phyloP scores from a whole-genome alignment of 2,797 vertebrate species.

The Syndactyla subalaris region DNA sequence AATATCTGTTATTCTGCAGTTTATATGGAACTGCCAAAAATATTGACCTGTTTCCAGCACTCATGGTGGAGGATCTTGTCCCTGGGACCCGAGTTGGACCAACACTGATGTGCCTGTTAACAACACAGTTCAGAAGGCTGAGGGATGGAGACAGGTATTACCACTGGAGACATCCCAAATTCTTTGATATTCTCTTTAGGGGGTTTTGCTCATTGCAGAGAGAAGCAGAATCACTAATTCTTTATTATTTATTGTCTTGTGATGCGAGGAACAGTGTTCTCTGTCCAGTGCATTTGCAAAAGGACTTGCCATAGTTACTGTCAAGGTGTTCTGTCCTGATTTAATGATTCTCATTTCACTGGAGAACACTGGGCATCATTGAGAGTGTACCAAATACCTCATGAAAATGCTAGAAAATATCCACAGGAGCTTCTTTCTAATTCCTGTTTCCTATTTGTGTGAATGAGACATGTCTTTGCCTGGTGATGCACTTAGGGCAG shows the following conservation, averaged over 20 bases:
- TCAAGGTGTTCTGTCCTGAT: background rate
- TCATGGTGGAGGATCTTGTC: slow-evolving; percentile 77
- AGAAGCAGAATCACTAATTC: background rate
- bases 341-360: background rate
- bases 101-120: slow-evolving; percentile 73
- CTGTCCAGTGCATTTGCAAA: background rate
- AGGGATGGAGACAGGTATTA: slow-evolving; percentile 76
- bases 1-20: slow-evolving; percentile 24
- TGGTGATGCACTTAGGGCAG: background rate
- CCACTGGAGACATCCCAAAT: background rate
- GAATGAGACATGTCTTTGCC: rapidly evolving
- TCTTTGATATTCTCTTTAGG: background rate
- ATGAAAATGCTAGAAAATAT: background rate
- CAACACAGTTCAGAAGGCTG: slow-evolving; percentile 71
- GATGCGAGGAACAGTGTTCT: background rate
- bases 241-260: background rate
- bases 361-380: background rate
- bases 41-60: slow-evolving; percentile 77
- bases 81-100: slow-evolving; percentile 75
- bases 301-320: background rate
- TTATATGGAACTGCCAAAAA: slow-evolving; percentile 77
- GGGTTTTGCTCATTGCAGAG: background rate
- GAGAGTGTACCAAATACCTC: background rate
- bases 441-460: background rate
- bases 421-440: background rate